phyloP scores from a whole-genome alignment of 2,797 vertebrate species.

The Hydrophis major region DNA sequence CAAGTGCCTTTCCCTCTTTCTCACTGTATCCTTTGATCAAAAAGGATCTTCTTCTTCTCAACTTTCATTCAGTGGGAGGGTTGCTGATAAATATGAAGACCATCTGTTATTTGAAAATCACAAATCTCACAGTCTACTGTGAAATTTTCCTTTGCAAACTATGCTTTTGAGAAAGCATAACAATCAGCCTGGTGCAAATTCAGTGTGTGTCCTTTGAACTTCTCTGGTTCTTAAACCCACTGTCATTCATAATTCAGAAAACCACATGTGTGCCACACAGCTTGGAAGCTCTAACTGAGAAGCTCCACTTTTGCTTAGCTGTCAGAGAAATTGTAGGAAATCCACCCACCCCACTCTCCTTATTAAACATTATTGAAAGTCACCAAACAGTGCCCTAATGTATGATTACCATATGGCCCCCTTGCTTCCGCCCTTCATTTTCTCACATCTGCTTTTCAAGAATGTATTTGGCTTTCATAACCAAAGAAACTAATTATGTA shows the following conservation, averaged over 20 bases:
- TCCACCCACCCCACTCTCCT: not conserved
- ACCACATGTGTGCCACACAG: not conserved
- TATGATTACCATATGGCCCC: not conserved
- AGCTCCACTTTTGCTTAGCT: not conserved
- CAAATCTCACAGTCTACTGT: not conserved
- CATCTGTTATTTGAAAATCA: not conserved
- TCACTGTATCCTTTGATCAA: not conserved
- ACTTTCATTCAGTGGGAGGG: not conserved
- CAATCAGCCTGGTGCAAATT: not conserved
- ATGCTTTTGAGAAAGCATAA: not conserved
- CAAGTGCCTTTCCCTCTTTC: not conserved
- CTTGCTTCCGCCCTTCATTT: not conserved
- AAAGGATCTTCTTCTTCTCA: not conserved
- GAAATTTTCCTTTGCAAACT: not conserved
- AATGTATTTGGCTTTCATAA: not conserved
- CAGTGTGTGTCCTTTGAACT: not conserved
- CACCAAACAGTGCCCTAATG: not conserved
- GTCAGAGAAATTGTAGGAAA: not conserved
- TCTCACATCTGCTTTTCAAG: not conserved
- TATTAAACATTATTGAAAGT: not conserved
- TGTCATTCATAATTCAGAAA: not conserved
- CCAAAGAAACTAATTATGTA: not conserved
- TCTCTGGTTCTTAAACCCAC: not conserved
- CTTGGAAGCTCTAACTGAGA: not conserved
- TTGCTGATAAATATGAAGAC: not conserved